A percentile compares a stretch with the other conserved stretches of the same genome.
Evolutionary conservation across 2,888 invertebrate genomes (phyloP).

Genomic region (Tachystola acroxantha): DNA sequence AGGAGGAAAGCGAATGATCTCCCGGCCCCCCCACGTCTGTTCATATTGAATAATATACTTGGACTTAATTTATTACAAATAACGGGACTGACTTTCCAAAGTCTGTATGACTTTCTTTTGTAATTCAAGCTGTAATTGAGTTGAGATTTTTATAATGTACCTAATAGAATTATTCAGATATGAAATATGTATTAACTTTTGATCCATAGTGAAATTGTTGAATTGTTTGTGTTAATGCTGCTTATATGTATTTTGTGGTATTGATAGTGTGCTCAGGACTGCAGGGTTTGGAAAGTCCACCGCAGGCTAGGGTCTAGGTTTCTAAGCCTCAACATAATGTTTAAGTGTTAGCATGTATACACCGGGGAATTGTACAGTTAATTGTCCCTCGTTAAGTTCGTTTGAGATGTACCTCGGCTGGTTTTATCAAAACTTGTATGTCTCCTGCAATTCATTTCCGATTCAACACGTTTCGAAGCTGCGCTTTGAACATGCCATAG

Average conservation of each 20-base stretch:
- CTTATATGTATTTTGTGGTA: constrained; percentile 43
- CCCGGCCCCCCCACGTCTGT: constrained; percentile 61
- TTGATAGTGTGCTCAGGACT: constrained; percentile 40
- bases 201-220: constrained; percentile 53
- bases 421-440: constrained; percentile 69
- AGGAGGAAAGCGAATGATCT: constrained; percentile 82
- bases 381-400: constrained; percentile 77
- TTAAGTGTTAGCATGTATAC: constrained; percentile 77
- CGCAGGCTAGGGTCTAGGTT: constrained; percentile 69
- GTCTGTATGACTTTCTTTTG: constrained; percentile 36
- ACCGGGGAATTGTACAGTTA: constrained; percentile 77
- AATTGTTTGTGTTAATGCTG: constrained; percentile 43
- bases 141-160: constrained; percentile 4
- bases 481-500: constrained; percentile 61
- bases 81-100: constrained; percentile 75
- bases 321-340: constrained; percentile 74
- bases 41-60: constrained; percentile 77
- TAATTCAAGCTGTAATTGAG: constrained; percentile 1
- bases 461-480: constrained; percentile 49
- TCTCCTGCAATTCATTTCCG: constrained; percentile 42
- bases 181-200: constrained; percentile 32
- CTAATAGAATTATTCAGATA: constrained; percentile 4
- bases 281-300: constrained; percentile 75
- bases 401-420: constrained; percentile 55
- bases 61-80: constrained; percentile 78